phyloP scores from a whole-genome alignment of 2,888 invertebrate genomes.

The Oxyteleia sp. region DNA sequence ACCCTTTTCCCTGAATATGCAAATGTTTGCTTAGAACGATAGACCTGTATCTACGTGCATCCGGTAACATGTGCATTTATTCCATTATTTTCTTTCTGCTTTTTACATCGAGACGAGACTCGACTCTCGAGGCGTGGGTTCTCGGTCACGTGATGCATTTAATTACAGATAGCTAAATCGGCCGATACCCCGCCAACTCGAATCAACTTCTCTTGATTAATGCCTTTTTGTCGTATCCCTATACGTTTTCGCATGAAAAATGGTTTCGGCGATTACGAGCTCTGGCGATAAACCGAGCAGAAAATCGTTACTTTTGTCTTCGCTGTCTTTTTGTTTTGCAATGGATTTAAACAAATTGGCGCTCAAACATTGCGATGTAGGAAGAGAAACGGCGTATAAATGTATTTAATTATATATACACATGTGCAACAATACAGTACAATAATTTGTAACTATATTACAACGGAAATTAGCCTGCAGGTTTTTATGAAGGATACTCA shows the following conservation, averaged over 20 bases:
- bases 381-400: constrained; percentile 21
- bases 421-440: constrained; percentile 33
- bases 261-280: constrained; percentile 30
- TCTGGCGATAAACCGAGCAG: constrained; percentile 24
- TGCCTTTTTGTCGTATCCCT: constrained; percentile 31
- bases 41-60: constrained; percentile 68
- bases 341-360: too few species aligned
- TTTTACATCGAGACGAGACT: constrained; percentile 32
- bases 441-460: constrained; percentile 42
- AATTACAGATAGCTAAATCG: constrained; percentile 61
- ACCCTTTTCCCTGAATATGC: constrained; percentile 71
- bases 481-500: constrained; percentile 59
- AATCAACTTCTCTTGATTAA: constrained; percentile 52
- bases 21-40: constrained; percentile 73
- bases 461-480: constrained; percentile 43
- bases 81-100: constrained; percentile 55
- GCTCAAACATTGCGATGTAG: not conserved
- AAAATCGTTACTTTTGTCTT: too few species aligned
- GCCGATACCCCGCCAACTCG: constrained; percentile 41
- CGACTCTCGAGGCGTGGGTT: constrained; percentile 26
- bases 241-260: constrained; percentile 46
- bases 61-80: constrained; percentile 65
- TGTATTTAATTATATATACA: constrained; percentile 39
- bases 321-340: too few species aligned
- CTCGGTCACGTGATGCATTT: constrained; percentile 48